phyloP scores from a whole-genome alignment of 2,113 vertebrate genomes.

The Sarotherodon lohbergeri region DNA sequence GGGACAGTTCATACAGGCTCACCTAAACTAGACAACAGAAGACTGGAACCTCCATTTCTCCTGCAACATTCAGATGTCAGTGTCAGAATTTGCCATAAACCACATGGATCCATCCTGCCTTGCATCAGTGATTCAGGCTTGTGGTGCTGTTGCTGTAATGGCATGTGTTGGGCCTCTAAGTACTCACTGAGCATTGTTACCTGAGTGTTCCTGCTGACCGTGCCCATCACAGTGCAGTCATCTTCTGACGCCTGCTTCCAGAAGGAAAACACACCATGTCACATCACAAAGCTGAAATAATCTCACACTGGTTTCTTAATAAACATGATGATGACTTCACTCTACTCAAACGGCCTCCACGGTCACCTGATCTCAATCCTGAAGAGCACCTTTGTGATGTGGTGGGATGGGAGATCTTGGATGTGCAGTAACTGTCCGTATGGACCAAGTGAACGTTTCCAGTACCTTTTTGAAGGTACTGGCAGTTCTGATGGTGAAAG shows the following conservation, averaged over 20 bases:
- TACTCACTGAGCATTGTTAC: neutral
- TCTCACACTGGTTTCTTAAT: neutral
- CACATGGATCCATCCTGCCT: neutral
- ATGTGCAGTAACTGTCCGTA: neutral
- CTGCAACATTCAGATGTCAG: neutral
- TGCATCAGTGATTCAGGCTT: neutral
- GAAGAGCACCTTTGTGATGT: neutral
- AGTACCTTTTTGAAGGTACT: neutral
- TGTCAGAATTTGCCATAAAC: neutral
- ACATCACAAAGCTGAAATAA: neutral
- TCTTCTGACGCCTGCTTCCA: neutral
- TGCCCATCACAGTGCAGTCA: neutral
- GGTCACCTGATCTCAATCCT: neutral
- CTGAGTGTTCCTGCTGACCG: neutral
- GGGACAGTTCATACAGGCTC: neutral
- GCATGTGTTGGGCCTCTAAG: neutral
- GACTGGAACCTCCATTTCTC: neutral
- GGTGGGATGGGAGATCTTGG: neutral
- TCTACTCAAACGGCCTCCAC: neutral
- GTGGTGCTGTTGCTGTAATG: neutral
- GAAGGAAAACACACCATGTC: neutral
- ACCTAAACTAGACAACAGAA: neutral
- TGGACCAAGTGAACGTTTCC: neutral
- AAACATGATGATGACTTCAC: neutral
- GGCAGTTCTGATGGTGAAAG: neutral